These are phyloP conservation scores for Neogobius melanostomus DNA, from an alignment of 2,113 vertebrate genomes.

Conservation along the genomic window DNA sequence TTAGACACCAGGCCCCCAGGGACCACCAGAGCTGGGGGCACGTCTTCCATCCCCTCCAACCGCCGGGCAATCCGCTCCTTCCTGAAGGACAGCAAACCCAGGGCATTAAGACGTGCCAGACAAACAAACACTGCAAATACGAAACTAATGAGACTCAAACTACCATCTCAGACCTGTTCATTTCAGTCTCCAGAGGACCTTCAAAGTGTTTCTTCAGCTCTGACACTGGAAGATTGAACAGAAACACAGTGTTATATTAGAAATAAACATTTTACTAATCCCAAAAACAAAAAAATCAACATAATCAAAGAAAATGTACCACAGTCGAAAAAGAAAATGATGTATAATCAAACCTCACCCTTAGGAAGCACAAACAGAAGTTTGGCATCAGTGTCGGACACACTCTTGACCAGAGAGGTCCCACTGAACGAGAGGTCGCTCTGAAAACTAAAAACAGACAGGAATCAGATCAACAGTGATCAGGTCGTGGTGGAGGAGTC, in stretches of 20 bases:
- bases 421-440: constrained; percentile 81
- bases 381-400: constrained; percentile 84
- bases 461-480: not conserved
- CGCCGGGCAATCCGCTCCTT: constrained; percentile 95
- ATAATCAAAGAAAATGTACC: too few relatives aligned
- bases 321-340: not conserved
- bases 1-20: constrained; percentile 88
- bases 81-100: constrained; percentile 63
- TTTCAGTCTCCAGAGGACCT: constrained; percentile 78
- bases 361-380: constrained; percentile 85
- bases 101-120: too few relatives aligned
- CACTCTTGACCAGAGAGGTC: constrained; percentile 79
- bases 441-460: constrained; percentile 82
- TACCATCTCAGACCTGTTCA: constrained; percentile 87
- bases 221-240: constrained; percentile 81
- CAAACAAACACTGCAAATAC: not conserved
- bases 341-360: constrained; percentile 73
- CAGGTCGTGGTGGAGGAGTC: too few relatives aligned
- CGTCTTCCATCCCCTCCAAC: constrained; percentile 93
- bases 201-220: constrained; percentile 96
- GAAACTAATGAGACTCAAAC: not conserved
- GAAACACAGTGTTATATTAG: not conserved
- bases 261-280: too few relatives aligned
- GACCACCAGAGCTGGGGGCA: constrained; percentile 81
- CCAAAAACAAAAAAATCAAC: too few relatives aligned